Conservation (phyloP, 2,113 vertebrate genomes). For the Notiomystis cincta region DNA sequence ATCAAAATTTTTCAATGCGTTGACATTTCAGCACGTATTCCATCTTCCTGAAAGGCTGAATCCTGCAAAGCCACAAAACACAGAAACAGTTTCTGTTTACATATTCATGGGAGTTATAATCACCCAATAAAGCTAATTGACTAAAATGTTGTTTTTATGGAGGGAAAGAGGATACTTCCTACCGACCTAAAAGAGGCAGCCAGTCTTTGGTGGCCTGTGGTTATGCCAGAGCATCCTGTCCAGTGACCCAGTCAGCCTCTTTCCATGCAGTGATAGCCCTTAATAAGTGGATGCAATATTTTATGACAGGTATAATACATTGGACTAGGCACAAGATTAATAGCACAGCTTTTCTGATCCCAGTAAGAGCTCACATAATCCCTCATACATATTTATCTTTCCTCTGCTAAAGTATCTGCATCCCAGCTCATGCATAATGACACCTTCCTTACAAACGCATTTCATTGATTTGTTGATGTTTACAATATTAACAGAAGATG, state of each 20-base stretch:
- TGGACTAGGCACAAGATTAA: not conserved
- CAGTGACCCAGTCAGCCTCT: not conserved
- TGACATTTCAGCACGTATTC: not conserved
- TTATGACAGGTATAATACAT: not conserved
- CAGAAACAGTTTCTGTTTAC: constrained; percentile 10
- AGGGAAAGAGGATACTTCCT: not conserved
- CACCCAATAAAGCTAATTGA: constrained; percentile 7
- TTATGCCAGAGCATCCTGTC: not conserved
- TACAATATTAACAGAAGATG: not conserved
- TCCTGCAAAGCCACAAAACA: not conserved
- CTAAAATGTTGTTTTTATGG: not conserved
- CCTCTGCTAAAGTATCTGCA: not conserved
- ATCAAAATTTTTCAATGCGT: not conserved
- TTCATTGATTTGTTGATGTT: not conserved
- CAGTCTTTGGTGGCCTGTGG: not conserved
- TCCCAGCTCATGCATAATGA: not conserved
- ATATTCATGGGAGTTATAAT: not conserved
- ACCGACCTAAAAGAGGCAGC: not conserved
- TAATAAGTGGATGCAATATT: not conserved
- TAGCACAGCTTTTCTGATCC: not conserved
- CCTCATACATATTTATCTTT: not conserved
- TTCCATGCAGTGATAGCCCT: not conserved
- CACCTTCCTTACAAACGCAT: accelerated
- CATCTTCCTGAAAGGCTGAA: not conserved
- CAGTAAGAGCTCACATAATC: not conserved